These are phyloP conservation scores for Aldrovandia affinis DNA, from an alignment of 2,797 vertebrate genomes.

Conservation along the genomic window DNA sequence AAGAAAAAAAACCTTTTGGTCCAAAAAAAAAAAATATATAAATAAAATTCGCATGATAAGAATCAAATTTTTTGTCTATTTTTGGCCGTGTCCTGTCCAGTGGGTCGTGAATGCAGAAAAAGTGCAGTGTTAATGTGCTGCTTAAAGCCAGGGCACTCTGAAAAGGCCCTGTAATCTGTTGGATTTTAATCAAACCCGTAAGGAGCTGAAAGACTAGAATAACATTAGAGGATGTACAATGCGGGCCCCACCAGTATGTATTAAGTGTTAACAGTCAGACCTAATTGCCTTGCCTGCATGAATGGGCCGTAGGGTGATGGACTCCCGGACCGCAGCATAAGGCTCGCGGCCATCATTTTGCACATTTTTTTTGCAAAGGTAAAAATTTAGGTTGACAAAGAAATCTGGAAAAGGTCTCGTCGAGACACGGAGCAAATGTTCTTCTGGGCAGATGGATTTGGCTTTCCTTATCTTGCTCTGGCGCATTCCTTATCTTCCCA, in stretches of 20 bases:
- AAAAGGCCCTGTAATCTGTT: slow-evolving; percentile 71
- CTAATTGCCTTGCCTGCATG: slow-evolving; percentile 71
- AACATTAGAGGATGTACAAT: slow-evolving; percentile 71
- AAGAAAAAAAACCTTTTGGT: slow-evolving; percentile 19
- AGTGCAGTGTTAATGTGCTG: slow-evolving; percentile 56
- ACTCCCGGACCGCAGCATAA: slow-evolving; percentile 61
- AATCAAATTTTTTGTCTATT: slow-evolving; percentile 45
- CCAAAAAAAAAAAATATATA: slow-evolving; percentile 40
- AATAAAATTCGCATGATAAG: slow-evolving; percentile 46
- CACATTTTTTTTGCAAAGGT: slow-evolving; percentile 5
- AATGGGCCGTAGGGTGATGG: slow-evolving; percentile 63
- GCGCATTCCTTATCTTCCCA: background rate
- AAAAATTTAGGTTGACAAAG: slow-evolving; percentile 56
- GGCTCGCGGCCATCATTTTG: slow-evolving; percentile 55
- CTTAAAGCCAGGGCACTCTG: slow-evolving; percentile 51
- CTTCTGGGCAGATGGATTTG: background rate
- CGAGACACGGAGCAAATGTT: background rate
- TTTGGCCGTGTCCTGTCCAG: slow-evolving; percentile 58
- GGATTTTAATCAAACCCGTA: slow-evolving; percentile 73
- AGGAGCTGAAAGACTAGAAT: slow-evolving; percentile 74
- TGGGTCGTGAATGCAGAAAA: slow-evolving; percentile 58
- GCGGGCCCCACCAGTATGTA: slow-evolving; percentile 72
- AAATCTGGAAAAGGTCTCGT: slow-evolving; percentile 51
- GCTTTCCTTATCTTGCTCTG: background rate
- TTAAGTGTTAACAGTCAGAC: slow-evolving; percentile 74